phyloP scores from a whole-genome alignment of 2,797 vertebrate genomes.

The Falco cherrug region DNA sequence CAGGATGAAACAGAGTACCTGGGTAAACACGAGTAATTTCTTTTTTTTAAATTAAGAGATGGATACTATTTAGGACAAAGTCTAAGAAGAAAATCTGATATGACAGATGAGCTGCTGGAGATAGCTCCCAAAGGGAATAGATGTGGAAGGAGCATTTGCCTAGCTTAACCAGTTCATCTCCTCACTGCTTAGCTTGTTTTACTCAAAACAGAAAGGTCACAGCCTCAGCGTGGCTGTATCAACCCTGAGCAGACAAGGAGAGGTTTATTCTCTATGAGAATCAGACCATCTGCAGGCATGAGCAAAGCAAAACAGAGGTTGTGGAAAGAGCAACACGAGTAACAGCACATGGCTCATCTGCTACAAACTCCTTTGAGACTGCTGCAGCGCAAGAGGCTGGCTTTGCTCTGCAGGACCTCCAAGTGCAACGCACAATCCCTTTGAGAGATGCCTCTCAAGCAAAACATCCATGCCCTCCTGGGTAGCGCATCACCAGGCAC shows the following conservation, averaged over 20 bases:
- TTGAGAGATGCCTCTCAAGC: not conserved
- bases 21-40: not conserved
- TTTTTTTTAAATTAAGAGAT: not conserved
- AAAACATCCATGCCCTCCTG: not conserved
- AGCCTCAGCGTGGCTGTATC: not conserved
- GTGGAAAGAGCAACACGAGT: not conserved
- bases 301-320: not conserved
- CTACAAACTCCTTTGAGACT: not conserved
- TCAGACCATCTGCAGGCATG: not conserved
- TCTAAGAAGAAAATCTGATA: not conserved
- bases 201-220: not conserved
- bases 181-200: not conserved
- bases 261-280: not conserved
- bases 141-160: not conserved
- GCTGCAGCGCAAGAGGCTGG: not conserved
- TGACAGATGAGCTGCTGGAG: not conserved
- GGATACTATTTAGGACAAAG: not conserved
- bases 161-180: conserved; percentile 7
- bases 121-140: not conserved
- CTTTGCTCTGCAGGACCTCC: not conserved
- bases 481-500: not conserved
- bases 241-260: not conserved
- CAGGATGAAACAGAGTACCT: not conserved
- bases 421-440: rapidly evolving
- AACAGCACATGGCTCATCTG: not conserved